Evolutionary conservation across 1,140 invertebrate genomes (phyloP), one percentile per base, ranked within the genome.

Genomic region (Eumaeus atala): DNA sequence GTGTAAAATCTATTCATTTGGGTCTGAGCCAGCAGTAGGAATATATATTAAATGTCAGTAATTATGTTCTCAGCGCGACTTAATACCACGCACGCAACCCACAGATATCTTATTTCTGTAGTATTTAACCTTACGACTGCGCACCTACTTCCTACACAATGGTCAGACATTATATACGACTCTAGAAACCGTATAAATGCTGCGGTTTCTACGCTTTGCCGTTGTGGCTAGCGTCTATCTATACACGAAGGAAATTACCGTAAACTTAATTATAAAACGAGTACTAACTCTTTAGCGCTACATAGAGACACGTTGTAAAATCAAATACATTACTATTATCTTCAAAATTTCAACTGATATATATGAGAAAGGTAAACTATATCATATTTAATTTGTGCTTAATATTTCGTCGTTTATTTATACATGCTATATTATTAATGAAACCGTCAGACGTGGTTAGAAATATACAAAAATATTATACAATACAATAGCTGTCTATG

Each of bases 51-150:
- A 38, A 56, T 36, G 34, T 50, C 33, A 37, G 38, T 51, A 50
- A 59, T 63, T 59, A 51, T 56, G 52, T 63, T 65, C 61, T 64
- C 56, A 50, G 61, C 51, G 48, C 51, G 58, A 59, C 54, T 64
- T 51, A 59, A 67, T 66, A 51, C 59, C 57, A 59, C 62, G 64
- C 59, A 64, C 60, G 61, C 64, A 63, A 66, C 67, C 70, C 72
- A 77, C 73, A 67, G 68, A 79, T 87, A 87, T 87, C 84, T 84
- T 81, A 82, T 87, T 84, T 84, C 84, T 86, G 67, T 82, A 82
- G 81, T 74, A 66, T 84, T 87, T 87, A 84, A 87, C 84, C 84
- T 84, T 84, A 84, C 74, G 77, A 84, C 72, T 80, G 77, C 70
- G 62, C 68, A 59, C 67, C 70, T 74, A 75, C 75, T 87, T 87